phyloP scores from a whole-genome alignment of 2,888 invertebrate genomes.

The Brenthis hecate region DNA sequence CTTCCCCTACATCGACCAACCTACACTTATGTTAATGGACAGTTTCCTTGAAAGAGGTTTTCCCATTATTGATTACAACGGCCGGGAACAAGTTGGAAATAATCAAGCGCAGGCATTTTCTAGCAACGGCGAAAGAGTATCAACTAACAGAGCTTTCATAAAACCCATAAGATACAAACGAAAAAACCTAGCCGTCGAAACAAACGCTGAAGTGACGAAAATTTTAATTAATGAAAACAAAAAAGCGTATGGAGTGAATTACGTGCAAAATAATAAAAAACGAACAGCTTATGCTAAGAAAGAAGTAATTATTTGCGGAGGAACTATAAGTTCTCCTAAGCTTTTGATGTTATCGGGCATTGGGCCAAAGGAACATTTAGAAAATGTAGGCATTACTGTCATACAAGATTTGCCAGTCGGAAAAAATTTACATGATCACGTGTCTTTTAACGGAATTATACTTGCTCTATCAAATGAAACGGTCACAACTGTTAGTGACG shows the following conservation, averaged over 20 bases:
- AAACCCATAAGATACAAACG: conserved; percentile 81
- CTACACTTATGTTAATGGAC: conserved; percentile 76
- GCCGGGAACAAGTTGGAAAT: conserved; percentile 77
- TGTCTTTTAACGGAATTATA: conserved; percentile 71
- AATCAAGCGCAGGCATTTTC: conserved; percentile 82
- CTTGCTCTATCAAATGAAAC: conserved; percentile 78
- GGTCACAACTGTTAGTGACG: conserved; percentile 63
- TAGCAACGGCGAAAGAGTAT: conserved; percentile 80
- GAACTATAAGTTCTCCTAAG: conserved; percentile 62
- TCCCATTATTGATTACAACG: conserved; percentile 79
- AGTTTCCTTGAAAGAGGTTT: conserved; percentile 83
- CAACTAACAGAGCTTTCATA: conserved; percentile 85
- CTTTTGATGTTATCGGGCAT: conserved; percentile 67
- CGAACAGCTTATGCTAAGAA: conserved; percentile 56
- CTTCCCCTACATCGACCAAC: conserved; percentile 83
- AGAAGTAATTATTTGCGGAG: conserved; percentile 64
- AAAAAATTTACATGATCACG: conserved; percentile 67
- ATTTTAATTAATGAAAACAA: conserved; percentile 78
- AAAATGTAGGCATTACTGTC: conserved; percentile 52
- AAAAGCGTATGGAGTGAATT: conserved; percentile 59
- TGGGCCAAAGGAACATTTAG: conserved; percentile 59
- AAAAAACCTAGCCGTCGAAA: conserved; percentile 75
- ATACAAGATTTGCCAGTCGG: conserved; percentile 63
- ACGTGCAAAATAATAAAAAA: conserved; percentile 45
- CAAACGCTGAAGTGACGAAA: conserved; percentile 77